Evolutionary conservation across 2,888 invertebrate species (phyloP).

Genomic region (Saturnia pavonia): DNA sequence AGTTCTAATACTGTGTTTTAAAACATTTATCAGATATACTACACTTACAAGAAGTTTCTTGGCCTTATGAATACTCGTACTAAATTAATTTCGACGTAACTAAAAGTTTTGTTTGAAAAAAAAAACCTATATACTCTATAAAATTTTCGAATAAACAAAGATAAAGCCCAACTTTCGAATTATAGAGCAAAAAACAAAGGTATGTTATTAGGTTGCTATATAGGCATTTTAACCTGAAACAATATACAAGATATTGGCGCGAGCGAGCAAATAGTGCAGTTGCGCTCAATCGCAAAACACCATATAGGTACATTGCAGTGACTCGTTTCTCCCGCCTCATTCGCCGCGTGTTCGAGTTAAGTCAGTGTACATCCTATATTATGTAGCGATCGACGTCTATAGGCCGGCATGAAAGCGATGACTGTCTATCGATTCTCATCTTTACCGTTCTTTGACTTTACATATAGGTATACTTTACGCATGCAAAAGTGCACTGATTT

Average conservation of each 20-base stretch:
- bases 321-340: too few relatives aligned
- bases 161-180: neutral
- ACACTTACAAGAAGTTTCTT: too few relatives aligned
- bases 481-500: too few relatives aligned
- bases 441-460: neutral
- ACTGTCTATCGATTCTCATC: neutral
- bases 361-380: neutral
- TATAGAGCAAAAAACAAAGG: neutral
- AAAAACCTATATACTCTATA: too few relatives aligned
- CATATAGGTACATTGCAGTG: neutral
- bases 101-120: too few relatives aligned
- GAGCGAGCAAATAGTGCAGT: neutral
- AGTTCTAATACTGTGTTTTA: neutral
- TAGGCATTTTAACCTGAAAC: too few relatives aligned
- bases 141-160: neutral
- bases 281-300: neutral
- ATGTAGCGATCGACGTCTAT: neutral
- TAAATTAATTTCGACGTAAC: too few relatives aligned
- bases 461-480: too few relatives aligned
- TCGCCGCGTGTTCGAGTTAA: neutral
- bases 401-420: neutral
- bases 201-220: too few relatives aligned
- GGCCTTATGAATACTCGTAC: too few relatives aligned
- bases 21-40: too few relatives aligned
- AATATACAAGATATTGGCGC: neutral